A percentile compares a stretch with the other conserved stretches of the same genome.
These are phyloP conservation scores for Quadriops clusia DNA, from an alignment of 2,888 invertebrate genomes.

Conservation along the genomic window DNA sequence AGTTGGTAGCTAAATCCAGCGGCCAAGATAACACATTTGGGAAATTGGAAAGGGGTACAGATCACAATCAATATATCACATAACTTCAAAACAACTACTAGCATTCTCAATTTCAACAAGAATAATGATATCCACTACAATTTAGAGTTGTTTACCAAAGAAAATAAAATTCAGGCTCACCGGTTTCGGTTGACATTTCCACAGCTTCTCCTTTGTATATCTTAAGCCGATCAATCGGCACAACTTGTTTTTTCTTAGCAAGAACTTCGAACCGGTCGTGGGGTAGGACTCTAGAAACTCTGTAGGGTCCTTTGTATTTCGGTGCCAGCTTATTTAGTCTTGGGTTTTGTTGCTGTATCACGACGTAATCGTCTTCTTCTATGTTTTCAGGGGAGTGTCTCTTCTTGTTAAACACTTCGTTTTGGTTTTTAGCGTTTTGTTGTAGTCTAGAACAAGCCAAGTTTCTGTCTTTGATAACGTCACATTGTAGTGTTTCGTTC, in stretches of 20 bases:
- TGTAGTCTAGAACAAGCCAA: constrained; percentile 7
- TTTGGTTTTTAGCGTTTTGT: neutral
- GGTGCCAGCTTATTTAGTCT: constrained; percentile 4
- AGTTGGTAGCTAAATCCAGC: no score
- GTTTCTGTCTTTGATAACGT: constrained; percentile 4
- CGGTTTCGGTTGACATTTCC: no score
- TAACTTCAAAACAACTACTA: no score
- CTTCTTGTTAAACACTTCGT: neutral
- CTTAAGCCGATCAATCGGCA: constrained; percentile 1
- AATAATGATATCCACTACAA: no score
- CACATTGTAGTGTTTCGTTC: neutral
- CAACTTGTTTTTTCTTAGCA: neutral
- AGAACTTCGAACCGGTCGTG: constrained; percentile 5
- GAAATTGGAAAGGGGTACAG: no score
- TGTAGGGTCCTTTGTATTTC: constrained; percentile 10
- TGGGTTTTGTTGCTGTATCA: constrained; percentile 3
- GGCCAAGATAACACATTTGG: no score
- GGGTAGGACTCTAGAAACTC: neutral
- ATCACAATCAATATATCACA: no score
- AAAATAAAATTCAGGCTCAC: no score
- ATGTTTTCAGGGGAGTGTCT: neutral
- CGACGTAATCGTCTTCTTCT: constrained; percentile 5
- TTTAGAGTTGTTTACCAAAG: no score
- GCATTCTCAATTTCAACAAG: no score
- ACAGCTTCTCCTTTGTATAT: constrained; percentile 1